These are phyloP conservation scores for Nasonia oneida DNA, from an alignment of 2,888 invertebrate genomes.

Conservation along the genomic window DNA sequence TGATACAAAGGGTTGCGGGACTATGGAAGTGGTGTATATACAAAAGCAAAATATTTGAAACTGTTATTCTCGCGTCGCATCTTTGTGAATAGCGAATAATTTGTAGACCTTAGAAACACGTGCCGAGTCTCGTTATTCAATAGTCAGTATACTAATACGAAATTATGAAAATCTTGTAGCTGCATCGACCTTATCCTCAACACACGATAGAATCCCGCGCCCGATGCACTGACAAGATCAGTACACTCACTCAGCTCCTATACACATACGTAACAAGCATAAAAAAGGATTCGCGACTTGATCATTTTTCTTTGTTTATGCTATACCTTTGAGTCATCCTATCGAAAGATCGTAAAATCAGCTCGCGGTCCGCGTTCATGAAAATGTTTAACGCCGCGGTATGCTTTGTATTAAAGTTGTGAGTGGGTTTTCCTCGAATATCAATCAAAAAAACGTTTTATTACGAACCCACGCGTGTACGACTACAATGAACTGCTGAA, in stretches of 20 bases:
- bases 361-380: neutral
- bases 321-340: neutral
- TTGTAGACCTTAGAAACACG: neutral
- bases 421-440: conserved; percentile 51
- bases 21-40: neutral
- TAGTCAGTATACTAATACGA: neutral
- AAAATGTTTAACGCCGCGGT: neutral
- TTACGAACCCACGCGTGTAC: neutral
- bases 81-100: neutral
- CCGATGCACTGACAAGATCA: conserved; percentile 36
- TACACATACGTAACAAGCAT: neutral
- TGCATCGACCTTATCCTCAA: conserved; percentile 32
- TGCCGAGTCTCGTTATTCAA: conserved; percentile 2
- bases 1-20: too few relatives aligned
- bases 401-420: neutral
- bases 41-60: neutral
- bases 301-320: neutral
- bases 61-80: neutral
- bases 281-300: neutral
- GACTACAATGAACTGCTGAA: neutral
- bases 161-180: too few relatives aligned
- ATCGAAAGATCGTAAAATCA: conserved; percentile 3
- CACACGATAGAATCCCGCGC: neutral
- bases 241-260: conserved; percentile 16
- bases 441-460: conserved; percentile 45